phyloP scores from a whole-genome alignment of 1,140 invertebrate genomes.

The Penaeus vannamei region DNA sequence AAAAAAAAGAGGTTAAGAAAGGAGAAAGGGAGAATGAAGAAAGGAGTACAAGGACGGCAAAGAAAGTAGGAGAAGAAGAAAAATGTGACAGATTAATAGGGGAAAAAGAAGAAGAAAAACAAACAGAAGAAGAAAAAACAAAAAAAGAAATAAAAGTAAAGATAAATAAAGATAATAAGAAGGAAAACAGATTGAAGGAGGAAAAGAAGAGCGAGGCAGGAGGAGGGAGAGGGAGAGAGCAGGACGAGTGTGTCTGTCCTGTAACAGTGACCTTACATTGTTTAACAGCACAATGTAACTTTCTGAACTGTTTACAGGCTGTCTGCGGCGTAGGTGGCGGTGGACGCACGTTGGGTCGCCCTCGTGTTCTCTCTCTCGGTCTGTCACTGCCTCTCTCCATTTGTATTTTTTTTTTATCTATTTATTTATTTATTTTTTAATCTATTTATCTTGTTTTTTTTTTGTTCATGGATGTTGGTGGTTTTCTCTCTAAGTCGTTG shows the following conservation, averaged over 20 bases:
- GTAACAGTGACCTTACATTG: too few species aligned
- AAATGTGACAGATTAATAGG: not conserved
- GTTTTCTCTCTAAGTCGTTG: not conserved
- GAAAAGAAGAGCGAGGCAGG: not conserved
- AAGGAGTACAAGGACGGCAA: not conserved
- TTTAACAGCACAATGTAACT: too few species aligned
- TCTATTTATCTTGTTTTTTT: not conserved
- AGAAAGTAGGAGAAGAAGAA: not conserved
- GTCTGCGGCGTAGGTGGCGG: too few species aligned
- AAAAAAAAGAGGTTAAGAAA: not conserved
- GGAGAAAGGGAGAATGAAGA: not conserved
- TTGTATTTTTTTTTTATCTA: not conserved
- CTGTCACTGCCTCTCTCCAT: constrained; percentile 26
- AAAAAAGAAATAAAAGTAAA: not conserved
- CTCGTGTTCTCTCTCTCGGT: constrained; percentile 19
- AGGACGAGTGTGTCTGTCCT: too few species aligned
- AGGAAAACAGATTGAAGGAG: not conserved
- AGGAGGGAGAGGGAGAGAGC: not conserved
- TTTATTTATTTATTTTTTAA: not conserved
- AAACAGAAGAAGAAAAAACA: not conserved
- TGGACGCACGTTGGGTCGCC: too few species aligned
- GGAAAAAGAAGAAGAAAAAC: not conserved
- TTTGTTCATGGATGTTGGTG: too few species aligned
- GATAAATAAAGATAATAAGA: not conserved
- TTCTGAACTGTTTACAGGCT: too few species aligned